A percentile compares a stretch with the other conserved stretches of the same genome.
Conservation (phyloP, 1,140 invertebrate species). For the Palaemon carinicauda region DNA sequence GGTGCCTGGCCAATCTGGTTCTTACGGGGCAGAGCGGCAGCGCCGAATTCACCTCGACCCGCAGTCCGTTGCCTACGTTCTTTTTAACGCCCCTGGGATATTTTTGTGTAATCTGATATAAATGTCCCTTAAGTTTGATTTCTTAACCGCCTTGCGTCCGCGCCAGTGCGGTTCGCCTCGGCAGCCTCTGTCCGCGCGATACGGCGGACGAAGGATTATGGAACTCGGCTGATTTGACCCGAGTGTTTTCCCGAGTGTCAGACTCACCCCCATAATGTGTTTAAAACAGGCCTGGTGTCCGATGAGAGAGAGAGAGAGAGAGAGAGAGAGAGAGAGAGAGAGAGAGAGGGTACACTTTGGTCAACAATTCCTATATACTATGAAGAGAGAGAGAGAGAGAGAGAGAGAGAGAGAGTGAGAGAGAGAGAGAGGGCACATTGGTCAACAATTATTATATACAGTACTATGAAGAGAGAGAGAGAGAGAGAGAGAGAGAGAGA, state of each 20-base stretch:
- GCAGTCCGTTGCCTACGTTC: background rate
- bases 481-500: too few species aligned
- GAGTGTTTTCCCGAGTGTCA: background rate
- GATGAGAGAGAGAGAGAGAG: background rate
- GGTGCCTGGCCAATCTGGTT: background rate
- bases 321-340: too few species aligned
- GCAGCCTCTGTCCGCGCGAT: background rate
- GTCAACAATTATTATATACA: too few species aligned
- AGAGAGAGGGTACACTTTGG: too few species aligned
- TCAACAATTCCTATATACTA: too few species aligned
- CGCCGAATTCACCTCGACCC: background rate
- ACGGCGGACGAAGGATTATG: background rate
- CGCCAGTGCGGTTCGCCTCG: background rate
- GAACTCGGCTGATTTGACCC: background rate
- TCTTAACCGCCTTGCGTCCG: background rate
- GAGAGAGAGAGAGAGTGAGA: background rate
- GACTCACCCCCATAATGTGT: background rate
- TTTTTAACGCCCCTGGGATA: background rate
- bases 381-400: too few species aligned
- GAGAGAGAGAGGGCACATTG: background rate
- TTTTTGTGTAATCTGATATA: conserved; percentile 26
- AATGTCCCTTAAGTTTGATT: conserved; percentile 34
- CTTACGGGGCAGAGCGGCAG: background rate
- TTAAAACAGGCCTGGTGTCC: background rate
- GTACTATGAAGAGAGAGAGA: too few species aligned